Base-by-base conservation (phyloP, 2,888 invertebrate genomes). In the Synergus japonicus region DNA sequence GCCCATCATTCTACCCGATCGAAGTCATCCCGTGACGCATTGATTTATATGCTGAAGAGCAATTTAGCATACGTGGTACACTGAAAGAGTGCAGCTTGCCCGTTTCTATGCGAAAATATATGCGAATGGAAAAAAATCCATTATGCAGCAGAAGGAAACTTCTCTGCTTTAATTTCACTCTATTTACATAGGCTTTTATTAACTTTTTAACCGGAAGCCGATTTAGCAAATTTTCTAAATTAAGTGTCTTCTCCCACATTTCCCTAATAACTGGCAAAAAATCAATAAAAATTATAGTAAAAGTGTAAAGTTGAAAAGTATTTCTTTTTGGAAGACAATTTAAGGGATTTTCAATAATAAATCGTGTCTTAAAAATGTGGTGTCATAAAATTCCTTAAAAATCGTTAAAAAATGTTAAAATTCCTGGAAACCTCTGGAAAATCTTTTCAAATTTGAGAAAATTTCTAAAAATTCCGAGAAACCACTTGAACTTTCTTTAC, bases 21-120 rank as follows among this genome's bases (percentile, higher is more conserved):
- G 80, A 79, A 79, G 79, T 79, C 22, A 22, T 22, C 76, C 67
- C 78, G 76, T 83, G 84, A 82, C 82, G 79, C 83, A 85, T 85
- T 82, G 85, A 85, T 85, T 84, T 82, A 82, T 82, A 82, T 81
- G 81, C 79, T 81, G 76, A 78, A 58, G 76, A 54, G 66, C 73
- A 81, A 82, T 83, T 83, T 83, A 83, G 82, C 73, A 76, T 78
- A 67, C 65, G 44, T 22, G 18, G 22, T 46, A 22, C 10, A n/a
- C 18, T 60, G 22, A 60, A 60, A 60, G 18, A 60, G 22, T 60
- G 4, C 22, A 60, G 4, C 1, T 12, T 12, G 60, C 12, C 22
- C 1, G 5, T 60, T 13, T 22, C 60, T 13, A 22, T 60, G 60
- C 13, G 60, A 54, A 54, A 54, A 18, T 60, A 22, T 9, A 22